Conservation (phyloP, 2,113 vertebrate genomes). For the Syngnathoides biaculeatus region DNA sequence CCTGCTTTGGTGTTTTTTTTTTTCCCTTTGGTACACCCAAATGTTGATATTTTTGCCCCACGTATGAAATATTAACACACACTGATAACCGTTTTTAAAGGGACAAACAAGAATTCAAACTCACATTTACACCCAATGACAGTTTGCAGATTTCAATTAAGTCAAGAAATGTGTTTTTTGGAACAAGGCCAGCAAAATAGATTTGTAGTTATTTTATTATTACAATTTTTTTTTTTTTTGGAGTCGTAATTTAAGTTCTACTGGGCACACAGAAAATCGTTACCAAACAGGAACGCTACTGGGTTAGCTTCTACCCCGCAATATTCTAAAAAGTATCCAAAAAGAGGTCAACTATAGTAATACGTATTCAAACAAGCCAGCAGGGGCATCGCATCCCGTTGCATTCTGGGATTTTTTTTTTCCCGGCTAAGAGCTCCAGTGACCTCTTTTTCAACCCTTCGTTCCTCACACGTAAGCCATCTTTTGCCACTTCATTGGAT, state of each 20-base stretch:
- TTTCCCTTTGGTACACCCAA: too few species aligned
- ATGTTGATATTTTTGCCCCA: too few species aligned
- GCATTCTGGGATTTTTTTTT: conserved; percentile 51
- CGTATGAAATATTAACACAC: too few species aligned
- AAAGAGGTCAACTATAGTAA: neutral
- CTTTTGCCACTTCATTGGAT: conserved; percentile 61
- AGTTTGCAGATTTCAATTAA: too few species aligned
- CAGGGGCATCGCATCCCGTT: conserved; percentile 28
- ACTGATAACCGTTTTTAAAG: too few species aligned
- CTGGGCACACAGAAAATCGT: neutral
- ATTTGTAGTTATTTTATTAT: too few species aligned
- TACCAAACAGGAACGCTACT: neutral
- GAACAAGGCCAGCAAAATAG: too few species aligned
- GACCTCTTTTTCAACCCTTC: conserved; percentile 77
- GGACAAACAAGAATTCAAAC: too few species aligned
- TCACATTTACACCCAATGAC: too few species aligned
- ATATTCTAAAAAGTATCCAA: neutral
- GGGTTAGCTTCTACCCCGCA: neutral
- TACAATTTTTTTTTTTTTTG: neutral
- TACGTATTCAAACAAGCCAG: conserved; percentile 45
- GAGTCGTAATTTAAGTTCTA: neutral
- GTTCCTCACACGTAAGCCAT: conserved; percentile 61
- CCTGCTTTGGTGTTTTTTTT: too few species aligned
- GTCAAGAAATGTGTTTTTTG: too few species aligned
- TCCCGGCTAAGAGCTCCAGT: conserved; percentile 54